Evolutionary conservation across 2,113 vertebrate genomes (phyloP).

Genomic region (cat (Felis catus)): F.catus_Fca126_mat1.0 CM031419.1:7705501-7706000

Average conservation of each 20-base stretch:
- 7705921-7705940: constrained; percentile 86
- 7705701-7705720: constrained; percentile 73
- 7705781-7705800: constrained; percentile 85
- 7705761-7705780: constrained; percentile 85
- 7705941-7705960: constrained; percentile 89
- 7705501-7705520: not conserved
- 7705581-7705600: not conserved
- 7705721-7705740: constrained; percentile 88
- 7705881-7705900: constrained; percentile 71
- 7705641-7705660: constrained; percentile 58
- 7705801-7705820: constrained; percentile 81
- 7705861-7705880: constrained; percentile 84
- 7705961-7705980: constrained; percentile 91
- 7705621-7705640: constrained; percentile 64
- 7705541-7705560: not conserved
- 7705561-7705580: not conserved
- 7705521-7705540: not conserved
- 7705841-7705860: constrained; percentile 48
- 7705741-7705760: constrained; percentile 85
- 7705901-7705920: constrained; percentile 86
- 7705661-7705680: constrained; percentile 31
- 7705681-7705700: constrained; percentile 64
- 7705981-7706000: constrained; percentile 97
- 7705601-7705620: not conserved
- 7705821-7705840: constrained; percentile 89